Evolutionary conservation across 2,797 vertebrate genomes (phyloP), one percentile per base, ranked within the genome.

Genomic region (Rhabdomys pumilio): DNA sequence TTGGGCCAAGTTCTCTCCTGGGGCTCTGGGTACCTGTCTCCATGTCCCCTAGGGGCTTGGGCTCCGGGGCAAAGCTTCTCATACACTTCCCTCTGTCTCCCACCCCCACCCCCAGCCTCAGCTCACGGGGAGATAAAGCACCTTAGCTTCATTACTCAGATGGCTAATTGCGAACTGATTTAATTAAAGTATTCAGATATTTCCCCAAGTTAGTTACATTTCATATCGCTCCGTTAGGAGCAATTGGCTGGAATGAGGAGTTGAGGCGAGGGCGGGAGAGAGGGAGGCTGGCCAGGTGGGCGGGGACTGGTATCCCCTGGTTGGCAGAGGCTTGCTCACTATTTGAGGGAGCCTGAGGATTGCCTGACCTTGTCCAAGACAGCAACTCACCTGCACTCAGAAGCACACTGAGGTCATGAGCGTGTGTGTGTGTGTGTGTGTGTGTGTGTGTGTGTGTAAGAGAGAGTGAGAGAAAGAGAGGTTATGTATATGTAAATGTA

Each of bases 141-240:
- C 97, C 98, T 98, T 97, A 98, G 97, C 93, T 98, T 98, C 98
- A 98, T 98, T 98, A 98, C 97, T 98, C 98, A 98, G 98, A 97
- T 98, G 96, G 98, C 98, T 99, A 99, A 99, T 98, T 99, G 98
- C 92, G 26, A 98, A 97, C 98, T 98, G 98, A 98, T 98, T 98
- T 99, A 98, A 99, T 99, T 98, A 99, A 99, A 98, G 98, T 44
- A 98, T 94, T 98, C 98, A 97, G 97, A 98, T 98, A 98, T 98
- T 97, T 98, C 98, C 98, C 97, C 98, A 97, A 98, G 98, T 98
- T 98, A 98, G 98, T 90, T 98, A 98, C 98, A 98, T 98, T 98
- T 98, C 98, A 98, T 98, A 98, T 98, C 97, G 98, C 97, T 98
- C 98, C 98, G 98, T 98, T 97, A 98, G 98, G 98, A 98, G 98